A percentile compares a stretch with the other conserved stretches of the same genome.
Conservation (phyloP, 1,140 invertebrate species). For the Drosophila prosaltans region DNA sequence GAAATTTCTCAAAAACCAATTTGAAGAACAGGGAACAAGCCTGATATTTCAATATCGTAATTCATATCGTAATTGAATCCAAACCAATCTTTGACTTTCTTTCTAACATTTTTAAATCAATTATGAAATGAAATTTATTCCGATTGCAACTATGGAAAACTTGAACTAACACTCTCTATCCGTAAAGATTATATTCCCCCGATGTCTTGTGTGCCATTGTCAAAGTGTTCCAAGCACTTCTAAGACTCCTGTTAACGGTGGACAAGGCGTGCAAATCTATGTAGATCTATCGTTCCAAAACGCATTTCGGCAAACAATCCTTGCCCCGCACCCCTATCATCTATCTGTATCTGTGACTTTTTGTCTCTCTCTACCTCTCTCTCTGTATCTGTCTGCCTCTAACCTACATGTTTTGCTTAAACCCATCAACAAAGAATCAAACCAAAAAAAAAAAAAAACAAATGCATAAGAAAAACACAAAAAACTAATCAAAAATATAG, state of each 20-base stretch:
- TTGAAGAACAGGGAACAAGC: too few relatives aligned
- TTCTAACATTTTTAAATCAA: too few relatives aligned
- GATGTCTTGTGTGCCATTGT: not conserved
- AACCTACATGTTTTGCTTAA: constrained; percentile 11
- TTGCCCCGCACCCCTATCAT: constrained; percentile 15
- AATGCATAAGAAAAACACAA: constrained; percentile 18
- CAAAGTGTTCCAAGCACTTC: not conserved
- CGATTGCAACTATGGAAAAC: too few relatives aligned
- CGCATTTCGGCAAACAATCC: constrained; percentile 18
- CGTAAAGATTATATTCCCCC: not conserved
- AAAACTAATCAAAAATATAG: constrained; percentile 56
- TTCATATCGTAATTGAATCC: too few relatives aligned
- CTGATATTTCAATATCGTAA: too few relatives aligned
- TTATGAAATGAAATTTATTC: too few relatives aligned
- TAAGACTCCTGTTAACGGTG: not conserved
- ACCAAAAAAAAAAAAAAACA: constrained; percentile 24
- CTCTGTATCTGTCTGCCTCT: constrained; percentile 23
- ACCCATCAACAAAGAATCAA: constrained; percentile 9
- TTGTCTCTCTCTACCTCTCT: constrained; percentile 5
- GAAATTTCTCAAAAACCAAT: too few relatives aligned
- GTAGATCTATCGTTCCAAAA: not conserved
- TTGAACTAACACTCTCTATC: not conserved
- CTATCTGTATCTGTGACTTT: constrained; percentile 20
- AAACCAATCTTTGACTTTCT: too few relatives aligned
- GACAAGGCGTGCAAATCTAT: not conserved